Conservation (phyloP, 2,797 vertebrate species). For the Protosalanx chinensis region DNA sequence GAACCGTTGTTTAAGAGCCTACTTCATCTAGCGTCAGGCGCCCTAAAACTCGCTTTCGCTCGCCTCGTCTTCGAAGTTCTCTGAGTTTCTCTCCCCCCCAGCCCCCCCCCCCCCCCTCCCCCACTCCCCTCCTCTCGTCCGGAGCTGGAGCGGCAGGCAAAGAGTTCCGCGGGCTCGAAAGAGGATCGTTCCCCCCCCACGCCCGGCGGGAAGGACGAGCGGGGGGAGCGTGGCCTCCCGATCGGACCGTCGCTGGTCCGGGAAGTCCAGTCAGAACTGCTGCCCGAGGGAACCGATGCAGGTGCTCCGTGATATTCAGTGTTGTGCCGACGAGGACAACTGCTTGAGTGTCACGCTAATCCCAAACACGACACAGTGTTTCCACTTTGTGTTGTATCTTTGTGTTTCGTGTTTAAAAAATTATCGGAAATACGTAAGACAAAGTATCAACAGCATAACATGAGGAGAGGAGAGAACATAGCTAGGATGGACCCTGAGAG, state of each 20-base stretch:
- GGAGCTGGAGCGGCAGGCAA: constrained; percentile 1
- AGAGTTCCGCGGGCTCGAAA: constrained; percentile 12
- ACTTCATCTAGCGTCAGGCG: constrained; percentile 23
- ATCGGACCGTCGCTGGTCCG: constrained; percentile 22
- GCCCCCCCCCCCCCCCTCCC: no score
- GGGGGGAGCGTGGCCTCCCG: not conserved
- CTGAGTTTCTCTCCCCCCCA: not conserved
- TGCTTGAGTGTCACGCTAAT: no score
- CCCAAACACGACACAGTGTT: no score
- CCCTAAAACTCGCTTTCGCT: constrained; percentile 21
- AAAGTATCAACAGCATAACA: no score
- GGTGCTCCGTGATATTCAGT: no score
- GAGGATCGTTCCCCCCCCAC: not conserved
- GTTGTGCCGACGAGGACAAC: no score
- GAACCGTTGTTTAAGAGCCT: constrained; percentile 17
- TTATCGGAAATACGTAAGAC: no score
- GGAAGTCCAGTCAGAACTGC: constrained; percentile 10
- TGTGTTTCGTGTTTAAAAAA: constrained; percentile 7
- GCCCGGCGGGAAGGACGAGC: constrained; percentile 25
- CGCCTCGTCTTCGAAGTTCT: constrained; percentile 12
- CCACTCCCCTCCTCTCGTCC: no score
- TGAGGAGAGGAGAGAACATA: no score
- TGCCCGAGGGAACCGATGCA: not conserved
- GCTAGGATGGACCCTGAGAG: not conserved
- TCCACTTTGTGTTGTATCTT: constrained; percentile 8